Conservation (phyloP, 2,113 vertebrate species). For the Tetraodon nigroviridis region DNA sequence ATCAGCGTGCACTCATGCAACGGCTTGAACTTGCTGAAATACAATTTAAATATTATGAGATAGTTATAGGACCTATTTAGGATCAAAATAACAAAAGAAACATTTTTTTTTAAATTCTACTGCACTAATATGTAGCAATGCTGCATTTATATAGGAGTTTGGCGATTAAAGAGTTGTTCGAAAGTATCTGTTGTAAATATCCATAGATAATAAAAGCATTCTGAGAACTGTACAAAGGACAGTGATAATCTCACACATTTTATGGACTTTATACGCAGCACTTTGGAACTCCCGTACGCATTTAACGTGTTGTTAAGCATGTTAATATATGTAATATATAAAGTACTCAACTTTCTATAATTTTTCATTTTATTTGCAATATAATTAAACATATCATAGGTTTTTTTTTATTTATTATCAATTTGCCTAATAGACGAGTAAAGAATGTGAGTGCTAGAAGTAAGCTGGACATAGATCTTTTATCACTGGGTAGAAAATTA, state of each 20-base stretch:
- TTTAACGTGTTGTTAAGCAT: too few relatives aligned
- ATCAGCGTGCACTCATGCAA: constrained; percentile 43
- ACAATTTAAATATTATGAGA: constrained; percentile 10
- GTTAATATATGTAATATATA: constrained; percentile 49
- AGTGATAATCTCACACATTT: constrained; percentile 35
- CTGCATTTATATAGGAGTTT: constrained; percentile 16
- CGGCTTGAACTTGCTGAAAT: constrained; percentile 32
- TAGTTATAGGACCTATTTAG: background rate
- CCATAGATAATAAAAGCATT: constrained; percentile 6
- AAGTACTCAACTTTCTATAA: constrained; percentile 39
- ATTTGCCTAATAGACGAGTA: constrained; percentile 2
- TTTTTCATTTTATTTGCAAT: constrained; percentile 47
- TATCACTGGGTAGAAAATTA: background rate
- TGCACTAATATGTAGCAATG: constrained; percentile 1
- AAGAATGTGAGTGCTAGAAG: constrained; percentile 16
- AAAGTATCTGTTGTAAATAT: constrained; percentile 13
- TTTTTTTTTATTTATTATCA: background rate
- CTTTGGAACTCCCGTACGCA: constrained; percentile 27
- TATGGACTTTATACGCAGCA: constrained; percentile 41
- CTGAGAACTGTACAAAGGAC: constrained; percentile 21
- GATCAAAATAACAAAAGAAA: background rate
- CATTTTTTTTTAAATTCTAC: background rate
- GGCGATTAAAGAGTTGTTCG: constrained; percentile 6
- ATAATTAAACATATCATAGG: constrained; percentile 19
- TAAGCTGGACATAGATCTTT: constrained; percentile 1